These are phyloP conservation scores for Bellardia pandia DNA, from an alignment of 2,888 invertebrate genomes.

Conservation along the genomic window DNA sequence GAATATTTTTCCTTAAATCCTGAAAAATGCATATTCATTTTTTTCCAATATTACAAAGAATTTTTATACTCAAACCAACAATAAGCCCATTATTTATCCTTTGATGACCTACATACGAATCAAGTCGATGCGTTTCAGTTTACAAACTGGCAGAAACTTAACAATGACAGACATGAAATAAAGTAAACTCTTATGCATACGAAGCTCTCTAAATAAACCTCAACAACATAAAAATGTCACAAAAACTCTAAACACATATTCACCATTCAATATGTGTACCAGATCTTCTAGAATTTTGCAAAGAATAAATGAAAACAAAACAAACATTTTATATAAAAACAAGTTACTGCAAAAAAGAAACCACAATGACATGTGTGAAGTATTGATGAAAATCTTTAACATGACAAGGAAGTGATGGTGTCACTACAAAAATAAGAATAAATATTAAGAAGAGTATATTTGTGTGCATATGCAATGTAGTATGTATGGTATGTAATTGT, in stretches of 20 bases:
- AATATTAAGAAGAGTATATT: not conserved
- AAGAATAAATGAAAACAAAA: slow-evolving; percentile 7
- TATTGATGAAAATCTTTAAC: slow-evolving; percentile 50
- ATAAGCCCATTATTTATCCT: slow-evolving; percentile 20
- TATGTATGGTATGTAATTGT: not conserved
- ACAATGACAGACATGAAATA: slow-evolving; percentile 44
- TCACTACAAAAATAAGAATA: slow-evolving; percentile 14
- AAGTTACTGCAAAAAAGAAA: slow-evolving; percentile 8
- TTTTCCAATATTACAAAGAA: not conserved
- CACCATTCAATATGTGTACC: not conserved
- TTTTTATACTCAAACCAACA: not conserved
- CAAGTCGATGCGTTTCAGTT: not conserved
- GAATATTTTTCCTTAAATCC: not conserved
- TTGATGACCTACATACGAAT: slow-evolving; percentile 40
- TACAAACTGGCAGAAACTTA: slow-evolving; percentile 13
- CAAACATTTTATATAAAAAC: not conserved
- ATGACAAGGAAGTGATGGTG: slow-evolving; percentile 50
- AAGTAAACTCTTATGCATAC: not conserved
- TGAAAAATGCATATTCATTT: not conserved
- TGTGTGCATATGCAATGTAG: not conserved
- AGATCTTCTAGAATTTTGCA: slow-evolving; percentile 21
- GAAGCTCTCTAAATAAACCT: slow-evolving; percentile 27
- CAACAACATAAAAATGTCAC: slow-evolving; percentile 48
- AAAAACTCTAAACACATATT: slow-evolving; percentile 13
- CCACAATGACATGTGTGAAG: slow-evolving; percentile 42